Evolutionary conservation across 2,888 invertebrate genomes (phyloP), one percentile per base, ranked within the genome.

Genomic region (Thymelicus sylvestris): DNA sequence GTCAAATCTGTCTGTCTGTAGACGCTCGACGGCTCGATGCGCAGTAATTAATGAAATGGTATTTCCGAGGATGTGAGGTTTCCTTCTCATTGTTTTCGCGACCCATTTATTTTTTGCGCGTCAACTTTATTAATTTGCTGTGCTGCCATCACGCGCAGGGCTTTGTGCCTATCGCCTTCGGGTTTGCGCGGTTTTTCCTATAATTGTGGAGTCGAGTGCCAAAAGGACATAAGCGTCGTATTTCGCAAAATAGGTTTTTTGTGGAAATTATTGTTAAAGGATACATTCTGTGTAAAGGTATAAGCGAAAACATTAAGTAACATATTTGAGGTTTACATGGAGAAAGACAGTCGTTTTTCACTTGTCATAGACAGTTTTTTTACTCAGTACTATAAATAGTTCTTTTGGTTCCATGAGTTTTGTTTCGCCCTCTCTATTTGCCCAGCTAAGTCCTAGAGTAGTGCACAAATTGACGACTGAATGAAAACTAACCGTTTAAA

Each of bases 21-120:
- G 19, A 19, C 19, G 2, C 1, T 19, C 19, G 19, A 19, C 76
- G 74, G 83, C 83, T 81, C 83, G 87, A 87, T 88, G 83, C 84
- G 83, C 81, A 84, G 87, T 89, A 90, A 90, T 90, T 89, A 89
- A 90, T 88, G 85, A 81, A 81, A 79, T 79, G 80, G 83, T 82
- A 81, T 81, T 78, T 81, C 77, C 77, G 77, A 80, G 79, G 77
- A 86, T 83, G 83, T 83, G 83, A 84, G 87, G 85, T 79, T 88
- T 88, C 87, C 85, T 81, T 81, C 84, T 85, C 85, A 86, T 87
- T 89, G 87, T 86, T 84, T 83, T 80, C 78, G 77, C 78, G 80
- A 78, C 78, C 80, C 82, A 80, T 83, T 83, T 81, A 81, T 84
- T 86, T 86, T 90, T 90, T 88, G 88, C 89, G 85, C 86, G 86